These are phyloP conservation scores for Eidolon dupreanum DNA, from an alignment of 2,797 vertebrate genomes.

Conservation along the genomic window DNA sequence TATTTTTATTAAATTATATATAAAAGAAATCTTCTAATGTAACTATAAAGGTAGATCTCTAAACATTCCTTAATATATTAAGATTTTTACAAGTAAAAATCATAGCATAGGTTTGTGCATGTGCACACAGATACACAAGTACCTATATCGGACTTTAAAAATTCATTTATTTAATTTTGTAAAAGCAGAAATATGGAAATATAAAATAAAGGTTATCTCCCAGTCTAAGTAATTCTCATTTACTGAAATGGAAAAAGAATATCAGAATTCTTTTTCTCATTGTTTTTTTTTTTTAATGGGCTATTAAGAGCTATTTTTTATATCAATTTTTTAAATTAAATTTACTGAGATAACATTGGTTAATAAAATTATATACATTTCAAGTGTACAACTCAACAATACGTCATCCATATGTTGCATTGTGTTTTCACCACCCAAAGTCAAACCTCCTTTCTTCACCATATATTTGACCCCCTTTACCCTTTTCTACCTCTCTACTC, in stretches of 20 bases:
- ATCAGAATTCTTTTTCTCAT: background rate
- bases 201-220: constrained; percentile 21
- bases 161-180: background rate
- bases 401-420: no score
- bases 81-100: background rate
- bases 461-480: background rate
- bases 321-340: background rate
- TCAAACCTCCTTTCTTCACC: background rate
- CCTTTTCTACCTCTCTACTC: background rate
- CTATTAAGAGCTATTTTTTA: no score
- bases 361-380: no score
- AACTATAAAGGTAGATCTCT: background rate
- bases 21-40: background rate
- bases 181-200: constrained; percentile 33
- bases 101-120: background rate
- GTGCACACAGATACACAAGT: background rate
- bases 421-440: no score
- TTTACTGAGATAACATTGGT: background rate
- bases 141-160: background rate
- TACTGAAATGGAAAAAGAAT: constrained; percentile 9
- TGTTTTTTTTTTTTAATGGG: background rate
- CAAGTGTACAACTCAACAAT: no score
- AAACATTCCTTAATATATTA: constrained; percentile 20
- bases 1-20: no score
- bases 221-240: constrained; percentile 11